Conservation (phyloP, 2,888 invertebrate genomes). For the Eutolmus rufibarbis region DNA sequence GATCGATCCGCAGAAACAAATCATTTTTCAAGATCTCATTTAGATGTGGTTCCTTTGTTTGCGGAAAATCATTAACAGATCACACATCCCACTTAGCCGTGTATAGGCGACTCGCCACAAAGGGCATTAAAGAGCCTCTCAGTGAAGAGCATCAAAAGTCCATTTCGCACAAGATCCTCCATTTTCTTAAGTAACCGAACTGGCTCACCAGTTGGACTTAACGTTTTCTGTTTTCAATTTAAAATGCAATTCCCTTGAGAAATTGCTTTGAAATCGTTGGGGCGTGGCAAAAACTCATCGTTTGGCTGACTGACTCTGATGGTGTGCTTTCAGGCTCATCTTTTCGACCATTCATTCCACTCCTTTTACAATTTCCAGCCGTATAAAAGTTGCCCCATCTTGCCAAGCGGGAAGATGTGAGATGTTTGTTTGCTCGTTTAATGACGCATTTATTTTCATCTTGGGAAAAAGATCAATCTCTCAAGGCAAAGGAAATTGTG, state of each 20-base stretch:
- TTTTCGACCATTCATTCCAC: constrained; percentile 38
- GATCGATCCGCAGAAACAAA: neutral
- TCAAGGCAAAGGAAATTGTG: constrained; percentile 39
- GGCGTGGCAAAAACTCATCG: constrained; percentile 47
- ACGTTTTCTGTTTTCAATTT: constrained; percentile 39
- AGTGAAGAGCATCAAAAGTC: constrained; percentile 9
- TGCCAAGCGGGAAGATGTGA: constrained; percentile 9
- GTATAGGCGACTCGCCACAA: neutral
- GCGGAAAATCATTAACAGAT: constrained; percentile 21
- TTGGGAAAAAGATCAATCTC: constrained; percentile 41
- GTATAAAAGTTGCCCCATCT: neutral
- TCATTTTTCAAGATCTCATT: constrained; percentile 26
- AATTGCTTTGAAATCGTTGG: constrained; percentile 45
- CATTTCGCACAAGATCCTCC: constrained; percentile 31
- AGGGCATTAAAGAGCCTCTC: neutral
- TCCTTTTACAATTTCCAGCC: neutral
- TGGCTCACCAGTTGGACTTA: neutral
- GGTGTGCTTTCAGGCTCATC: constrained; percentile 36
- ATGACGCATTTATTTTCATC: constrained; percentile 35
- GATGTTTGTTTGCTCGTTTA: constrained; percentile 44
- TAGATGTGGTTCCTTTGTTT: constrained; percentile 18
- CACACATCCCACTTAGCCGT: constrained; percentile 22
- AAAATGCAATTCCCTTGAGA: constrained; percentile 45
- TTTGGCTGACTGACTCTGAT: constrained; percentile 44
- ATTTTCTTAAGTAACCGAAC: constrained; percentile 24